Conservation (phyloP, 2,113 vertebrate species). For the Phalacrocorax brasilianus region DNA sequence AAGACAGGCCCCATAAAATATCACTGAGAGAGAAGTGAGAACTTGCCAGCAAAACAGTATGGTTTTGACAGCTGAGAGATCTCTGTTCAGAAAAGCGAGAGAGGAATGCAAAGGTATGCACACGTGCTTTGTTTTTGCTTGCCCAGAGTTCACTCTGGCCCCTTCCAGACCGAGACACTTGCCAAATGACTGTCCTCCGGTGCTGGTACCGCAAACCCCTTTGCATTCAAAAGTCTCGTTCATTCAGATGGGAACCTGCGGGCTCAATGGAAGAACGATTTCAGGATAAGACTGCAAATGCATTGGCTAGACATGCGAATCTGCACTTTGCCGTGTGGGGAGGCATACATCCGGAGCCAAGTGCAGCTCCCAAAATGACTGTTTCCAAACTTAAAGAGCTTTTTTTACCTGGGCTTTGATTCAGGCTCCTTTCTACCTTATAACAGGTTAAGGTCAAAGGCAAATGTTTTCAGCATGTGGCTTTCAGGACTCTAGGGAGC, state of each 20-base stretch:
- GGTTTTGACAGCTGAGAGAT: constrained; percentile 2
- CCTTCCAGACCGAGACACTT: background rate
- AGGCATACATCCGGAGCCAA: background rate
- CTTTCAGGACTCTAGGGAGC: background rate
- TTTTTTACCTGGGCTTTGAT: background rate
- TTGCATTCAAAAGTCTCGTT: background rate
- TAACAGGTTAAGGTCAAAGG: constrained; percentile 6
- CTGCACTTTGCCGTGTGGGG: background rate
- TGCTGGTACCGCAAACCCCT: background rate
- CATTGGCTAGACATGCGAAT: background rate
- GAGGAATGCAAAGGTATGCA: background rate
- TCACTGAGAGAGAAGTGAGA: background rate
- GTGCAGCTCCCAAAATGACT: background rate
- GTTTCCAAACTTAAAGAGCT: background rate
- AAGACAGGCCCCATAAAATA: background rate
- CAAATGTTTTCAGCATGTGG: background rate
- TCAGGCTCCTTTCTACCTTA: background rate
- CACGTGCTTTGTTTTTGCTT: accelerated
- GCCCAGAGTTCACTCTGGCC: background rate
- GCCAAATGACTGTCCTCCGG: background rate
- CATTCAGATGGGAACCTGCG: background rate
- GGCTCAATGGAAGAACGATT: background rate
- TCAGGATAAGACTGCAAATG: background rate
- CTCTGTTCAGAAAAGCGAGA: background rate
- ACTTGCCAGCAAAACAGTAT: background rate